phyloP scores from a whole-genome alignment of 2,888 invertebrate species.

The Heliconius ethilla region DNA sequence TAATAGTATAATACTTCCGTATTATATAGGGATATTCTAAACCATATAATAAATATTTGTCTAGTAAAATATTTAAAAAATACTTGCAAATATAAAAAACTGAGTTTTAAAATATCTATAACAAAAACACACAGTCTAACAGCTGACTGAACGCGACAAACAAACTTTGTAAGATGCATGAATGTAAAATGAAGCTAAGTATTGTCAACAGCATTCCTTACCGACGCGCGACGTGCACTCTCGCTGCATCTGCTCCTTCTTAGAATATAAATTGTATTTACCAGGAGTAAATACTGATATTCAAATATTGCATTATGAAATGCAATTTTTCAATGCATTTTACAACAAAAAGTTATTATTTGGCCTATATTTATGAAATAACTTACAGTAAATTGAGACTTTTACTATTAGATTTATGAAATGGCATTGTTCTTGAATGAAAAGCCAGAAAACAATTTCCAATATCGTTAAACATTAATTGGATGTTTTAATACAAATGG shows the following conservation, averaged over 20 bases:
- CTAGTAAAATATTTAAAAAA: background rate
- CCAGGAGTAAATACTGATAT: constrained; percentile 37
- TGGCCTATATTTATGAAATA: background rate
- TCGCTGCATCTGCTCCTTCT: constrained; percentile 42
- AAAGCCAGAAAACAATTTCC: constrained; percentile 8
- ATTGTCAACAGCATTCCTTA: constrained; percentile 50
- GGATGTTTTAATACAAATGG: background rate
- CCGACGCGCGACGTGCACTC: constrained; percentile 44
- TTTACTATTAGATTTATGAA: background rate
- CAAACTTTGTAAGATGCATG: constrained; percentile 35
- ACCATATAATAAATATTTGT: background rate
- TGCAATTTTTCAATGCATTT: background rate
- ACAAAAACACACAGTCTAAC: background rate
- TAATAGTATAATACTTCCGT: too few species aligned
- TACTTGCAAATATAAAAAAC: background rate
- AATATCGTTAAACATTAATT: constrained; percentile 19
- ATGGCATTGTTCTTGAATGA: constrained; percentile 8
- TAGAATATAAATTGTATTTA: constrained; percentile 40
- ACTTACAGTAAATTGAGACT: constrained; percentile 1
- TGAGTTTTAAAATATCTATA: background rate
- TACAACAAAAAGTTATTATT: background rate
- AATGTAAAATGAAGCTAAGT: constrained; percentile 48
- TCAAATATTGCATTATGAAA: constrained; percentile 37
- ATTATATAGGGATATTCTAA: background rate
- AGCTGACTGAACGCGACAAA: constrained; percentile 5